Evolutionary conservation across 2,888 invertebrate species (phyloP), one percentile per base, ranked within the genome.

Genomic region (Mesorhabditis spiculigera): DNA sequence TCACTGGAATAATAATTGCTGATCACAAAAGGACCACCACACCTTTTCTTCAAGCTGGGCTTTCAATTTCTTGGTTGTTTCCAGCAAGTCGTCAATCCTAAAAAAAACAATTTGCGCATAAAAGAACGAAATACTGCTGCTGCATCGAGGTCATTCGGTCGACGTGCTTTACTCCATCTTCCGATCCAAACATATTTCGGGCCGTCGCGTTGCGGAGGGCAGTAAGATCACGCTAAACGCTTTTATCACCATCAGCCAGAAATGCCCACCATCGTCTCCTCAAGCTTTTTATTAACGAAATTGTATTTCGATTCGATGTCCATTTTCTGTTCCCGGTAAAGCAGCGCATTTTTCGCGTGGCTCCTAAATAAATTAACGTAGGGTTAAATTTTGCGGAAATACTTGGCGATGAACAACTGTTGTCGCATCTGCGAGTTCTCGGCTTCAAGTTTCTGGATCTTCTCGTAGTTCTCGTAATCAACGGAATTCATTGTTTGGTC

Each of bases 171-270:
- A 10, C 10, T 50, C 58, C 58, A 50, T 50, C 58, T 50, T 50
- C 58, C n/a, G 58, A 50, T 50, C 58, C 58, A n/a, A 50, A 50
- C 58, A 50, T 13, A n/a, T 50, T 50, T n/a, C 58, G 58, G n/a
- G 58, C 58, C 58, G 58, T 50, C n/a, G 58, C 58, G 58, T 50
- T 50, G 8, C 58, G 58, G n/a, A 50, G 8, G n/a, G 58, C 58
- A n/a, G 10, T 13, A 10, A 50, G n/a, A 10, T 50, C 58, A 13
- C n/a, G 8, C 58, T 50, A 50, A 50, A 50, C 10, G n/a, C n/a
- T n/a, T n/a, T 50, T 50, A n/a, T n/a, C n/a, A 50, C 10, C n/a
- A 50, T 50, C 58, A 13, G 58, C 10, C 58, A 10, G 3, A 50
- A n/a, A 50, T 13, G n/a, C 58, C 8, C 8, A 50, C 58, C 58